Evolutionary conservation across 2,888 invertebrate genomes (phyloP).

Genomic region (Portevinia maculata): DNA sequence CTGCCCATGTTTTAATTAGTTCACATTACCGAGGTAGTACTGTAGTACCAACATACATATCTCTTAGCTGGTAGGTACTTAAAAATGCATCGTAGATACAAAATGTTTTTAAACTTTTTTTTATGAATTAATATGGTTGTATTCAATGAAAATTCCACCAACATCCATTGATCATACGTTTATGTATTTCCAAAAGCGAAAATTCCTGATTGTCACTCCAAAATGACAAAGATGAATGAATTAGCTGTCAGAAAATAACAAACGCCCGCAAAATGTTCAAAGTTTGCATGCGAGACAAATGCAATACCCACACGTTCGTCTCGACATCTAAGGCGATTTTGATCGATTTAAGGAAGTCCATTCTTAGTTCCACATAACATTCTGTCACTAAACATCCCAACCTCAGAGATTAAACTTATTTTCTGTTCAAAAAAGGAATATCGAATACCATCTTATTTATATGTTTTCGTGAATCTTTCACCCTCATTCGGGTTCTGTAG

Average conservation of each 20-base stretch:
- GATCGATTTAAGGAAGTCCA: constrained; percentile 72
- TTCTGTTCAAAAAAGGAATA: constrained; percentile 17
- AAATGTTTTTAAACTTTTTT: background rate
- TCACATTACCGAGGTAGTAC: too few species aligned
- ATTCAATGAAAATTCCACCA: constrained; percentile 47
- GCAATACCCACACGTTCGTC: constrained; percentile 48
- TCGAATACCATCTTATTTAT: constrained; percentile 28
- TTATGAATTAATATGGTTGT: background rate
- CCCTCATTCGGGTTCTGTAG: constrained; percentile 34
- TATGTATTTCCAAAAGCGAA: constrained; percentile 11
- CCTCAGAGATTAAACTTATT: constrained; percentile 6
- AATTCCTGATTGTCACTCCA: constrained; percentile 62
- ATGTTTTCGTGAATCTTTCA: constrained; percentile 24
- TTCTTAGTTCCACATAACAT: constrained; percentile 66
- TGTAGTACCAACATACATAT: too few species aligned
- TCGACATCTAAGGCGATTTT: constrained; percentile 47
- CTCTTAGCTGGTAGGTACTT: too few species aligned
- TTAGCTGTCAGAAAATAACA: constrained; percentile 63
- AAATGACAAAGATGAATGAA: constrained; percentile 72
- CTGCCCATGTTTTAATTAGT: too few species aligned
- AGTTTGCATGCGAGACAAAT: constrained; percentile 16
- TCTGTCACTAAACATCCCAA: constrained; percentile 64
- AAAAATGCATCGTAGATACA: background rate
- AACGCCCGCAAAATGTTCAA: constrained; percentile 61
- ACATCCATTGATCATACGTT: constrained; percentile 62